phyloP scores from a whole-genome alignment of 2,888 invertebrate genomes.

The Dryobota labecula region DNA sequence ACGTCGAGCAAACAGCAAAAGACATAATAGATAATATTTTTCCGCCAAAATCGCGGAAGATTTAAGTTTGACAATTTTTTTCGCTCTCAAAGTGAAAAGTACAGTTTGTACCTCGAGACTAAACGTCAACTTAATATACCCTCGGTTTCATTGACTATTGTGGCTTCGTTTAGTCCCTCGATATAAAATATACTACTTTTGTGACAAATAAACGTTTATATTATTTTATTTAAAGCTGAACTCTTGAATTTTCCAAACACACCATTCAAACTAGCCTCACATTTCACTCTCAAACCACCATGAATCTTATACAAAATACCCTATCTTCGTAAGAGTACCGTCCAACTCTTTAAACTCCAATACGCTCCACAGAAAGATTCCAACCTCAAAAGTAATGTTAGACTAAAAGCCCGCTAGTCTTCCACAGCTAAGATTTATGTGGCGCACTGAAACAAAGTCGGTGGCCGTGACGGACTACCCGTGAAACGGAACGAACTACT shows the following conservation, averaged over 20 bases:
- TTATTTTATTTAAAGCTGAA: too few relatives aligned
- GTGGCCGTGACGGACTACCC: slow-evolving; percentile 67
- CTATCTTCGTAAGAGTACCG: slow-evolving; percentile 16
- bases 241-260: background rate
- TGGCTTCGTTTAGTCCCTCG: too few relatives aligned
- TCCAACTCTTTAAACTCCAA: slow-evolving; percentile 46
- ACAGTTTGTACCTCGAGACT: too few relatives aligned
- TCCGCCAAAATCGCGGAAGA: too few relatives aligned
- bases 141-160: too few relatives aligned
- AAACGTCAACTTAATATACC: too few relatives aligned
- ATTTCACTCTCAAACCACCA: slow-evolving; percentile 1
- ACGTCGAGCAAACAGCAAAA: too few relatives aligned
- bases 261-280: background rate
- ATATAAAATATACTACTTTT: too few relatives aligned
- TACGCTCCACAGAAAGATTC: slow-evolving; percentile 48
- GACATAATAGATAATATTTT: too few relatives aligned
- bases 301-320: slow-evolving; percentile 18
- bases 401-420: slow-evolving; percentile 64
- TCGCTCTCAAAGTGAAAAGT: too few relatives aligned
- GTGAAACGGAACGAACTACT: slow-evolving; percentile 67
- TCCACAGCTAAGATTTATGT: slow-evolving; percentile 69
- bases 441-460: slow-evolving; percentile 64
- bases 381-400: slow-evolving; percentile 58
- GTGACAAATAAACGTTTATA: too few relatives aligned
- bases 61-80: too few relatives aligned